Conservation (phyloP, 2,113 vertebrate species). For the Istiophorus platypterus region DNA sequence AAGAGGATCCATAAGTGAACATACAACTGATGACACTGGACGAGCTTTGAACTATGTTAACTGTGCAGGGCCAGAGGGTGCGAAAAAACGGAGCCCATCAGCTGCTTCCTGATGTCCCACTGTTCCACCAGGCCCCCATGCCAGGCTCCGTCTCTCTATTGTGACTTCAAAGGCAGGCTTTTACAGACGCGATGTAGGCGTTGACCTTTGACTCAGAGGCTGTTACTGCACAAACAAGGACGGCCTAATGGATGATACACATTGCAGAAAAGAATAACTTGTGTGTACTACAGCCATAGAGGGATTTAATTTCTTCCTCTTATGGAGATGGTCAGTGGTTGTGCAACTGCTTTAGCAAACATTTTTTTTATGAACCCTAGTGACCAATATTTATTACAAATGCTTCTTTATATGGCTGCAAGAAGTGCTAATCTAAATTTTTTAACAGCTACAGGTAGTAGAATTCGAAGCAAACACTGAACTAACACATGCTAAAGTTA, state of each 20-base stretch:
- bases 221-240: conserved; percentile 51
- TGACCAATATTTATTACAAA: background rate
- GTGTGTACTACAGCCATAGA: conserved; percentile 25
- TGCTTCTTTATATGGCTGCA: background rate
- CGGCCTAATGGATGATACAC: conserved; percentile 62
- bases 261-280: conserved; percentile 38
- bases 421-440: background rate
- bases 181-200: conserved; percentile 61
- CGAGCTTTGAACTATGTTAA: conserved; percentile 40
- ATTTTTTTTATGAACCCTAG: background rate
- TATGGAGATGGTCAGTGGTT: conserved; percentile 6
- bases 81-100: conserved; percentile 44
- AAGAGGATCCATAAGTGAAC: conserved; percentile 41
- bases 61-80: conserved; percentile 48
- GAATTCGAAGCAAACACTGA: background rate
- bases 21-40: conserved; percentile 15
- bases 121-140: conserved; percentile 64
- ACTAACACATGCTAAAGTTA: background rate
- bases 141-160: conserved; percentile 58
- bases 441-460: background rate
- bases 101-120: conserved; percentile 68
- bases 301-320: conserved; percentile 31
- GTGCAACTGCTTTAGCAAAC: background rate
- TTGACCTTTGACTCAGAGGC: conserved; percentile 77
- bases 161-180: conserved; percentile 78